Percentiles rank a stretch among this genome's conserved stretches.
phyloP scores from a whole-genome alignment of 2,888 invertebrate genomes.

The Molorchus minor region DNA sequence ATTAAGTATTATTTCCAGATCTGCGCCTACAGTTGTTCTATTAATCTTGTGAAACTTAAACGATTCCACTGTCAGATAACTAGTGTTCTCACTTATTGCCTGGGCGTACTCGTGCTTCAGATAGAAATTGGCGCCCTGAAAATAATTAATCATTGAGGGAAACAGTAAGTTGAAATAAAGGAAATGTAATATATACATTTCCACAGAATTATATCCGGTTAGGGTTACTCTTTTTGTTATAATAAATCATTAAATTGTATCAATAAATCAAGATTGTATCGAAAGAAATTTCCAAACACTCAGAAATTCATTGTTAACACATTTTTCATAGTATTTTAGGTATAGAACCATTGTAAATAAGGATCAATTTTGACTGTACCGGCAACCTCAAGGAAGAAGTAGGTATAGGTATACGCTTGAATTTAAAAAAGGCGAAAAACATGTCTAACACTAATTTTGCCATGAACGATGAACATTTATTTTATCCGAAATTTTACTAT shows the following conservation, averaged over 20 bases:
- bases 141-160: neutral
- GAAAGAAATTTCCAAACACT: too few species aligned
- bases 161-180: neutral
- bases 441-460: neutral
- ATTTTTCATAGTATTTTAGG: too few species aligned
- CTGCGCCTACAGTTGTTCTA: neutral
- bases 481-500: too few species aligned
- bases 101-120: conserved; percentile 8
- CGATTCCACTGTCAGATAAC: neutral
- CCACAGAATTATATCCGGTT: neutral
- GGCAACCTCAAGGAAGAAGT: too few species aligned
- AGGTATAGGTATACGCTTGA: too few species aligned
- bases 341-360: too few species aligned
- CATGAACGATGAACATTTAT: neutral
- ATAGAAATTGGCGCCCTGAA: neutral
- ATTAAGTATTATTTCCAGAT: neutral
- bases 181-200: neutral
- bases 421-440: neutral
- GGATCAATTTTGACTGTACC: too few species aligned
- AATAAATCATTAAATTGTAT: too few species aligned
- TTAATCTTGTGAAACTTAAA: conserved; percentile 11
- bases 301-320: too few species aligned
- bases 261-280: too few species aligned
- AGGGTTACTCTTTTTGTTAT: neutral
- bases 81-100: neutral